These are phyloP conservation scores for Chrysomela aeneicollis DNA, from an alignment of 2,888 invertebrate genomes.

Conservation along the genomic window DNA sequence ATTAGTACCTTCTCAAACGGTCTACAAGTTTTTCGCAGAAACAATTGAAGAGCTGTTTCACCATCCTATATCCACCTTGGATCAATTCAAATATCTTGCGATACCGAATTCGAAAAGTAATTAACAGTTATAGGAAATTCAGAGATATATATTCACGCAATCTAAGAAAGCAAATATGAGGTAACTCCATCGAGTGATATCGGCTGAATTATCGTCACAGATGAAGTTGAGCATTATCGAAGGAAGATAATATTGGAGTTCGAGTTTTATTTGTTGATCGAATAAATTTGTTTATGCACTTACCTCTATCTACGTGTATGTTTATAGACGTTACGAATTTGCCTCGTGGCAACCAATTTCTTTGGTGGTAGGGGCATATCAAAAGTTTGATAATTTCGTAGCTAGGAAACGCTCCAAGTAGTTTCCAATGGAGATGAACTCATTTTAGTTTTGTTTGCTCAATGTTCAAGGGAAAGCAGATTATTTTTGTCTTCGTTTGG, in stretches of 20 bases:
- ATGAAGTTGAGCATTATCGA: background rate
- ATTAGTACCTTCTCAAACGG: too few relatives aligned
- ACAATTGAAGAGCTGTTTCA: too few relatives aligned
- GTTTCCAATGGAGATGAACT: background rate
- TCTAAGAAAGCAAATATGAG: background rate
- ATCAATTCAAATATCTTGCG: too few relatives aligned
- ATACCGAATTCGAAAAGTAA: background rate
- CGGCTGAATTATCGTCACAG: background rate
- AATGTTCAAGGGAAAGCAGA: background rate
- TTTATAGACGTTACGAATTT: background rate
- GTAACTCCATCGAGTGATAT: background rate
- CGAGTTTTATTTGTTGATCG: background rate
- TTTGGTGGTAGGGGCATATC: background rate
- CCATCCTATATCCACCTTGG: too few relatives aligned
- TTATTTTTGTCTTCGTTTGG: too few relatives aligned
- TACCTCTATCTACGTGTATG: background rate
- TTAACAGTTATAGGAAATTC: background rate
- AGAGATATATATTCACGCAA: background rate
- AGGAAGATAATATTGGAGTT: background rate
- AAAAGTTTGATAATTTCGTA: background rate
- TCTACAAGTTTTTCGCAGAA: too few relatives aligned
- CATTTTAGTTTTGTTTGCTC: background rate
- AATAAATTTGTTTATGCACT: background rate
- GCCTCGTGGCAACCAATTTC: background rate
- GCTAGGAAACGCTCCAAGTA: background rate